These are phyloP conservation scores for Thereuonema tuberculata DNA, from an alignment of 1,140 invertebrate genomes.

Conservation along the genomic window DNA sequence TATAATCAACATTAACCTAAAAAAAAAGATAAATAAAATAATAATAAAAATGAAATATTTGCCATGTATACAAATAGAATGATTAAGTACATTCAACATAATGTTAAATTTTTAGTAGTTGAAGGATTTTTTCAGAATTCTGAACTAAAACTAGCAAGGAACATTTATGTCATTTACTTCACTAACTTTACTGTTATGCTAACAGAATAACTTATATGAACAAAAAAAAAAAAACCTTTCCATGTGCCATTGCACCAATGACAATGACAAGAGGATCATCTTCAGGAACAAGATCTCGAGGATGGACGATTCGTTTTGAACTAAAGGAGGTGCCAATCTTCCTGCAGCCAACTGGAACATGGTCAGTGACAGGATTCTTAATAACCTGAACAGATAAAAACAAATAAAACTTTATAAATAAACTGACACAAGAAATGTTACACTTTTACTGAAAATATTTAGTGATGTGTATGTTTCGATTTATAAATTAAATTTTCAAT, in stretches of 20 bases:
- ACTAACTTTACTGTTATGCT: too few species aligned
- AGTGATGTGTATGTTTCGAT: not conserved
- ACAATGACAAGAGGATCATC: constrained; percentile 79
- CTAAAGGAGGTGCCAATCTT: constrained; percentile 87
- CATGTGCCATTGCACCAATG: constrained; percentile 95
- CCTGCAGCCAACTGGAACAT: constrained; percentile 86
- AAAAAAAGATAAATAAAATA: constrained; percentile 11
- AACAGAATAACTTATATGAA: too few species aligned
- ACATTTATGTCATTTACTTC: too few species aligned
- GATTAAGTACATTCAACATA: too few species aligned
- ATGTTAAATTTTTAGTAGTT: too few species aligned
- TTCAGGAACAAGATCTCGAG: constrained; percentile 63
- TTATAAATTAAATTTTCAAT: not conserved
- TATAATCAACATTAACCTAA: constrained; percentile 73
- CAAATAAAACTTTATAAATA: not conserved
- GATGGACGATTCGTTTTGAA: constrained; percentile 58
- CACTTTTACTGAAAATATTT: not conserved
- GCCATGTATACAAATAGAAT: not conserved
- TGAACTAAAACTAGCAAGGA: too few species aligned
- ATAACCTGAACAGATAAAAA: constrained; percentile 48
- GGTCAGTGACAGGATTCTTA: constrained; percentile 89
- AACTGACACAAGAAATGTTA: too few species aligned
- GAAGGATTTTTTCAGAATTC: too few species aligned
- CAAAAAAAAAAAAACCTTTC: constrained; percentile 60
- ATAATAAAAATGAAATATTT: not conserved